Percentiles rank a stretch among this genome's conserved stretches.
These are phyloP conservation scores for Atta colombica DNA, from an alignment of 1,140 invertebrate genomes.

Conservation along the genomic window DNA sequence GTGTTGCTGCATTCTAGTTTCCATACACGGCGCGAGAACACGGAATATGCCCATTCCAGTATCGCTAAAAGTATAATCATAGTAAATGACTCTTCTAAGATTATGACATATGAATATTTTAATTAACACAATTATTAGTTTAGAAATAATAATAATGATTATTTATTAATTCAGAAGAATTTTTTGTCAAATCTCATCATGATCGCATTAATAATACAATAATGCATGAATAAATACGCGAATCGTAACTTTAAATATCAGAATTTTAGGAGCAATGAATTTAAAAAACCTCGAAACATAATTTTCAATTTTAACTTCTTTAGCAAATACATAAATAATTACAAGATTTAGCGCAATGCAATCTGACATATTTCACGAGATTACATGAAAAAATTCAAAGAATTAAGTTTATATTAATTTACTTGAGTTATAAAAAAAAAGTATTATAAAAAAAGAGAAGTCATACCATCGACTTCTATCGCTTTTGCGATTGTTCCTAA, in stretches of 20 bases:
- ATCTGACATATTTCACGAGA: background rate
- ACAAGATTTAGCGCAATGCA: background rate
- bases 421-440: background rate
- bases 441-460: background rate
- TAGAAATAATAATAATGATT: background rate
- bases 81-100: background rate
- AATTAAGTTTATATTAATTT: conserved; percentile 1
- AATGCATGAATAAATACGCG: background rate
- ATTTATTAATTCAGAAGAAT: background rate
- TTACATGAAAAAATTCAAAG: no score
- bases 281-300: background rate
- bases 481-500: background rate
- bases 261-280: background rate
- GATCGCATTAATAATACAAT: background rate
- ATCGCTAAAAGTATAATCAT: background rate
- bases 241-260: background rate
- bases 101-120: background rate
- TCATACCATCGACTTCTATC: conserved; percentile 15
- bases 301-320: background rate
- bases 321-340: background rate
- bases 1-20: conserved; percentile 18
- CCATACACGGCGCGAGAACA: conserved; percentile 15
- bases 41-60: background rate
- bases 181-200: background rate
- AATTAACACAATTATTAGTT: background rate